Base-by-base conservation (phyloP, 2,888 invertebrate species). In the Pegoplata infirma region DNA sequence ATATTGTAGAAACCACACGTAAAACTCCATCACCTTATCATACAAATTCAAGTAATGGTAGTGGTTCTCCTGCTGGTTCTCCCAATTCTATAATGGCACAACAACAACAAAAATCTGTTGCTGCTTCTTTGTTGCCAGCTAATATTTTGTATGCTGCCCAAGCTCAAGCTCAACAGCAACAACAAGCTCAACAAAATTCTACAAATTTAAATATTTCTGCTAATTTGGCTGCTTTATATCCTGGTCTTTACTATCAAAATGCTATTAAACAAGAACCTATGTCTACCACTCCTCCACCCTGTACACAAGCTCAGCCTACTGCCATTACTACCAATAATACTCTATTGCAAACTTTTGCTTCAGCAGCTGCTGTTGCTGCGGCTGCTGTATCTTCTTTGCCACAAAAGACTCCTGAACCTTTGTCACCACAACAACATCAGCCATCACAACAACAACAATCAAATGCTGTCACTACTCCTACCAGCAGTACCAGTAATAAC, bases 21-120 rank as follows among this genome's bases (percentile, higher is more conserved):
- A 89, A 88, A 81, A 89, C 89, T 0, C 88, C 89, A 0, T 89
- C 90, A 0, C 89, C 89, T 0, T 87, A 87, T 68, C 86, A 87
- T 67, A 86, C 86, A n/a, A 85, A 81, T 61, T 88, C 86, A 5
- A 88, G 89, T 73, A 85, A 84, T 36, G 85, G 85, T 61, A 85
- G 85, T 58, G 84, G 81, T 21, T 88, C 89, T 0, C 88, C 89
- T 12, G 69, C 83, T 4, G 82, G 76, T 32, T 85, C 86, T 3
- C 84, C 86, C 21, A 84, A 81, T 10, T 25, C 16, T 56, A 55
- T 58, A 16, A 40, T 28, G n/a, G 28, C 67, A n/a, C 74, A 58
- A 19, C 56, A 32, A 55, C 75, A 12, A 76, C 76, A 47, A 28
- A n/a, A 47, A 40, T 25, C 64, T 8, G 8, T 58, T 7, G 58